A percentile compares a stretch with the other conserved stretches of the same genome.
phyloP scores from a whole-genome alignment of 2,888 invertebrate genomes.

The Macaria liturata region DNA sequence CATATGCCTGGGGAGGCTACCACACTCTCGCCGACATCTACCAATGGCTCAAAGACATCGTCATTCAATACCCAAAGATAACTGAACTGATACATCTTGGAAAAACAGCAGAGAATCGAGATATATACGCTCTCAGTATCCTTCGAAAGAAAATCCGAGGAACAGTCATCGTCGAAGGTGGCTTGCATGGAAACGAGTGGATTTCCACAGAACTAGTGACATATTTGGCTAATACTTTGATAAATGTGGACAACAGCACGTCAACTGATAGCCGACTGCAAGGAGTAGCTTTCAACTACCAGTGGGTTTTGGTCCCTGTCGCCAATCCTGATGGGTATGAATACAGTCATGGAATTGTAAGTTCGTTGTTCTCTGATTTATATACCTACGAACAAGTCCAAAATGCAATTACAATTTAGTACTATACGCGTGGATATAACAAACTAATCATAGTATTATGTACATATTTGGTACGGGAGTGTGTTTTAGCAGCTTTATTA shows the following conservation, averaged over 20 bases:
- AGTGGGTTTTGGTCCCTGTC: conserved; percentile 88
- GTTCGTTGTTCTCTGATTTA: too few relatives aligned
- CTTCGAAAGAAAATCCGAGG: conserved; percentile 45
- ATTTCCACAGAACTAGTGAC: conserved; percentile 84
- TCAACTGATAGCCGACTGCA: conserved; percentile 49
- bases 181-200: conserved; percentile 91
- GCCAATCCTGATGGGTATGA: conserved; percentile 86
- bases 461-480: too few relatives aligned
- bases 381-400: too few relatives aligned
- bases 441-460: too few relatives aligned
- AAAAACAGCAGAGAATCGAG: conserved; percentile 66
- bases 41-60: conserved; percentile 80
- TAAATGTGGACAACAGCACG: conserved; percentile 55
- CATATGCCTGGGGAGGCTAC: conserved; percentile 79
- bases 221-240: conserved; percentile 81
- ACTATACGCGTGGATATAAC: too few relatives aligned
- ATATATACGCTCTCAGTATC: conserved; percentile 57
- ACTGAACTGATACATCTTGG: conserved; percentile 65
- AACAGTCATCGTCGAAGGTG: conserved; percentile 82
- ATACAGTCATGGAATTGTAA: conserved; percentile 41
- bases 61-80: conserved; percentile 58
- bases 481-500: too few relatives aligned
- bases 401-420: too few relatives aligned
- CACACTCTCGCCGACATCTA: conserved; percentile 84
- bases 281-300: conserved; percentile 68